Conservation (phyloP, 2,797 vertebrate genomes). For the Phylloscopus collybita region DNA sequence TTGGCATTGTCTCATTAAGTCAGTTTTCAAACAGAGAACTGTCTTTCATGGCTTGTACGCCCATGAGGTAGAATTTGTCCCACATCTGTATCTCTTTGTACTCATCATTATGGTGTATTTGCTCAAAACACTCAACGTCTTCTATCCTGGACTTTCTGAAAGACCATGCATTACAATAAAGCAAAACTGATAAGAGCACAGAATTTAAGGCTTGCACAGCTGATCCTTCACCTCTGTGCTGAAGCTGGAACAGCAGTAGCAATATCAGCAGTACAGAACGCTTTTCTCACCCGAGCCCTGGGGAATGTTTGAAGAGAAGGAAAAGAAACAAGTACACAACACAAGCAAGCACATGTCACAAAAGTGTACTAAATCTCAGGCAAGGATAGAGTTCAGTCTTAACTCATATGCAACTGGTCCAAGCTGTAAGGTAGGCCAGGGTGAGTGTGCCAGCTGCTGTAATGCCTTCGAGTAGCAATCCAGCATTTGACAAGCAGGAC, state of each 20-base stretch:
- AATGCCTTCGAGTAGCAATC: neutral
- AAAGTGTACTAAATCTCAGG: neutral
- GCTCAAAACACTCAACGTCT: neutral
- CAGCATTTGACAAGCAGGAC: neutral
- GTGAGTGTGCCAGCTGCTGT: neutral
- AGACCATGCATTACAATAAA: neutral
- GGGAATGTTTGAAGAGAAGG: neutral
- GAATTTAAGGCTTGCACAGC: neutral
- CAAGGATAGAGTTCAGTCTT: neutral
- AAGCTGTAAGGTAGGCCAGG: accelerated
- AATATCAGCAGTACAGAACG: neutral
- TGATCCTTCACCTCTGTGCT: neutral
- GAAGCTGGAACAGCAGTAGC: neutral
- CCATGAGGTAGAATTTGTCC: neutral
- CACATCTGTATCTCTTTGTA: neutral
- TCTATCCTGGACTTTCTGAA: neutral
- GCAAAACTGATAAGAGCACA: neutral
- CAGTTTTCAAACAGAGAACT: neutral
- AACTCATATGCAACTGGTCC: neutral
- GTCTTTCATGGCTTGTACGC: neutral
- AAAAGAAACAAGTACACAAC: neutral
- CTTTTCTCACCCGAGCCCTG: neutral
- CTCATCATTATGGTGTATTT: neutral
- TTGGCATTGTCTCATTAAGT: neutral
- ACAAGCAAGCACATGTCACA: neutral